Base-by-base conservation (phyloP, 2,888 invertebrate species). In the Scaeva pyrastri region DNA sequence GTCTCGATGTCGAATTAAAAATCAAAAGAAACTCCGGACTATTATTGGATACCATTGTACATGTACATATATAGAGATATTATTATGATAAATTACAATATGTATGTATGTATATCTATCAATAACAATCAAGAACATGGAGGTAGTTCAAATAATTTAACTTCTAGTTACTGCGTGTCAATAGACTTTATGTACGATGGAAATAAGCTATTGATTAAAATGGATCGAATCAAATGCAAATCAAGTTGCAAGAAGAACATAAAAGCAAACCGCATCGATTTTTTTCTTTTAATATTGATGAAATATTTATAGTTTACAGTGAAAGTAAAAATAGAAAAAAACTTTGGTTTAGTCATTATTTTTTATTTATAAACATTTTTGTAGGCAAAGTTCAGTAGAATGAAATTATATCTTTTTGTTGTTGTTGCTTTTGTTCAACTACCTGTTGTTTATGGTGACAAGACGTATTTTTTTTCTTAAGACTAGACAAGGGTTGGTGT, bases 131-230 rank as follows among this genome's bases (percentile, higher is more conserved):
- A 31, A 56, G 16, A 16, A 31, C 56, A 31, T 31, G 11, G 2
- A 2, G 10, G n/a, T 16, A 56, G 56, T 56, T 56, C 56, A 56
- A 56, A 56, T 56, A 31, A 56, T 31, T 56, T 56, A 56, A 56
- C 56, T 56, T 16, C 16, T 16, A 4, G 11, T 56, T 16, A 56
- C 56, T 52, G 3, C 1, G 26, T 55, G 55, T 31, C 31, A 56
- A 56, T 56, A 56, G 31, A 16, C 16, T 16, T 26, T 52, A 31
- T 23, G 14, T 26, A 2, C 4, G n/a, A n/a, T n/a, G 6, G 16
- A 31, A 31, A 56, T 31, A 56, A 56, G 56, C 16, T 56, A 16
- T 56, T 56, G 31, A 56, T 56, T 56, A 56, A 31, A 56, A 56
- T 56, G 31, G 56, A 56, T 56, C n/a, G 16, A 56, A 56, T 56